phyloP scores from a whole-genome alignment of 2,113 vertebrate species.

The Cariama cristata region DNA sequence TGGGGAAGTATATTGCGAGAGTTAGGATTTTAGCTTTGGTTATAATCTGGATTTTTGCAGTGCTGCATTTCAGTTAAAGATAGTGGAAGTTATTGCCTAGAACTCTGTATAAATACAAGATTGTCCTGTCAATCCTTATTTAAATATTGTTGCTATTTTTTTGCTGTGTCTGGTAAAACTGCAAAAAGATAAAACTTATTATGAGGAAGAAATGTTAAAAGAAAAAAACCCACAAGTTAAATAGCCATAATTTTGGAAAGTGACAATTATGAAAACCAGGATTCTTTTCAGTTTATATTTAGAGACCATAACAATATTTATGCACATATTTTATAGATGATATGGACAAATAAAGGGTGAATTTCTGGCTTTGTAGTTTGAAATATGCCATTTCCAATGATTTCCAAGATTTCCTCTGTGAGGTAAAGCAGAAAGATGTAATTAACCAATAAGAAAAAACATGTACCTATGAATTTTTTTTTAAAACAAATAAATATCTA shows the following conservation, averaged over 20 bases:
- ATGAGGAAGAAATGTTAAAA: not conserved
- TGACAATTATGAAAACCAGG: not conserved
- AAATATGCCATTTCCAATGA: not conserved
- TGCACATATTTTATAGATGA: not conserved
- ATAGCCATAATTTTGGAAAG: not conserved
- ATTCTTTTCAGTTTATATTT: not conserved
- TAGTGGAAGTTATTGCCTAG: not conserved
- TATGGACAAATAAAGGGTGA: not conserved
- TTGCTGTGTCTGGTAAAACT: not conserved
- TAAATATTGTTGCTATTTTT: not conserved
- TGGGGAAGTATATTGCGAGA: not conserved
- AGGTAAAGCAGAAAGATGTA: not conserved
- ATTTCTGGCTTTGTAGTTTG: not conserved
- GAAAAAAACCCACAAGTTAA: not conserved
- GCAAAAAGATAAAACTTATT: not conserved
- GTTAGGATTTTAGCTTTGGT: fast-evolving
- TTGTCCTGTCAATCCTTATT: not conserved
- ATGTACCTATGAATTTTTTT: not conserved
- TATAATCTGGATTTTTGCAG: not conserved
- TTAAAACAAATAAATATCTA: not conserved
- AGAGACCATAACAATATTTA: not conserved
- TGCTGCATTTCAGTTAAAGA: not conserved
- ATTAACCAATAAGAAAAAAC: not conserved
- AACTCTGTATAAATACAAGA: not conserved
- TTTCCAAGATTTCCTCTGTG: not conserved